Evolutionary conservation across 1,140 invertebrate species (phyloP), one percentile per base, ranked within the genome.

Genomic region (Diprion similis): DNA sequence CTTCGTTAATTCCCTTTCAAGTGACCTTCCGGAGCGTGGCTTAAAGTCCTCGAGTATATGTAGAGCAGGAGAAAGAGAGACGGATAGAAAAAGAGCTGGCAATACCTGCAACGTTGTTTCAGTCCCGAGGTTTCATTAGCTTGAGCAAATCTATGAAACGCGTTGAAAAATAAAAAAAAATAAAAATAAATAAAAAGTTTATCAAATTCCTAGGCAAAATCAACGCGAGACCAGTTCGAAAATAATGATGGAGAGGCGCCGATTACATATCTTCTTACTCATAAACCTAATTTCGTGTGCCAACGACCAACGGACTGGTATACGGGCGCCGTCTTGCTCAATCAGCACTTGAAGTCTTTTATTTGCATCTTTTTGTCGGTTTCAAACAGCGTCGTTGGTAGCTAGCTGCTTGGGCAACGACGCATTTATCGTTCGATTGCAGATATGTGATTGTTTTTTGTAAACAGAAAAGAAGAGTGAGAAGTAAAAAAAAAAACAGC

Each of bases 231-330:
- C 11, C 4, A 68, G 66, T 19, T 19, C 18, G 66, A 68, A 68
- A 68, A 68, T 18, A 68, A 68, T 13, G 17, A 64, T 1, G 8
- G 17, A 15, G 17, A 18, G 59, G 8, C 6, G 18, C 37, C 66
- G 66, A 18, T 68, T 45, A 45, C 17, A 18, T 68, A 68, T 68
- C 66, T 64, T 17, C 13, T 68, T 11, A 8, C 8, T 68, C 66
- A 18, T 68, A 68, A 68, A 68, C 66, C 66, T 68, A 68, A 68
- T 68, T 68, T 68, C 19, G 37, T 68, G 18, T 45, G 66, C 51
- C 51, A 59, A 59, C 51, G 51, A 59, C 51, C 51, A 59, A 59
- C 51, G 51, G 51, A 59, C 51, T 59, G 51, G 11, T 17, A 6
- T 17, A 17, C 51, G 51, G 24, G 24, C 24, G 24, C 24, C 24